Base-by-base conservation (phyloP, 2,888 invertebrate species). In the Alloplasta piceator region DNA sequence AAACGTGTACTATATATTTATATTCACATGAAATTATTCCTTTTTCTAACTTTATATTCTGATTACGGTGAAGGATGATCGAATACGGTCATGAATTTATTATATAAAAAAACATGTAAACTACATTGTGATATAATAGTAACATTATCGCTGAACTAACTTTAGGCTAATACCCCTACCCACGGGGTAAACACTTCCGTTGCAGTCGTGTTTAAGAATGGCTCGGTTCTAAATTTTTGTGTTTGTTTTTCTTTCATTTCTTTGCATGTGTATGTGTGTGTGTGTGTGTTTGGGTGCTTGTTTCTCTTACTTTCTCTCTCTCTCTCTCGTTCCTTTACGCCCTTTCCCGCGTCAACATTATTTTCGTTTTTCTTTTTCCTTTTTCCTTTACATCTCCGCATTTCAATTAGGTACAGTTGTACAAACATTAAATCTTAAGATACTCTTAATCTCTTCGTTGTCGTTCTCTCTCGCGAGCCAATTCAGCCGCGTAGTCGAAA, bases 91-190 rank as follows among this genome's bases (percentile, higher is more conserved):
- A 75, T 83, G 72, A 75, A 74, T 91, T 90, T 89, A 90, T 91
- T 90, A 88, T 90, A 89, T 89, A 91, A 91, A 91, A 90, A 91
- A 91, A 89, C 89, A 89, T 88, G 88, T 88, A 87, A 90, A 90
- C 90, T 91, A 91, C 90, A 90, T 83, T 85, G 86, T 87, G 86
- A 83, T 60, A 86, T 88, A 73, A 82, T 72, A 60, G 63, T 74
- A 81, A 81, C 74, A 71, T 81, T 70, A 88, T 85, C 86, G 79
- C 87, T 83, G 78, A 87, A 86, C 88, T 87, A 87, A 87, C 82
- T 86, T 88, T 86, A 87, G 88, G 86, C 87, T 89, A 87, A 82
- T 82, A 85, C 85, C 83, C 78, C 85, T 39, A 76, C 9, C 71
- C 36, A 70, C 72, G 83, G 73, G 83, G 72, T 82, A 79, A 26